Percentiles rank a stretch among this genome's conserved stretches.
These are phyloP conservation scores for Ptiloglossa arizonensis DNA, from an alignment of 1,140 invertebrate species.

Conservation along the genomic window DNA sequence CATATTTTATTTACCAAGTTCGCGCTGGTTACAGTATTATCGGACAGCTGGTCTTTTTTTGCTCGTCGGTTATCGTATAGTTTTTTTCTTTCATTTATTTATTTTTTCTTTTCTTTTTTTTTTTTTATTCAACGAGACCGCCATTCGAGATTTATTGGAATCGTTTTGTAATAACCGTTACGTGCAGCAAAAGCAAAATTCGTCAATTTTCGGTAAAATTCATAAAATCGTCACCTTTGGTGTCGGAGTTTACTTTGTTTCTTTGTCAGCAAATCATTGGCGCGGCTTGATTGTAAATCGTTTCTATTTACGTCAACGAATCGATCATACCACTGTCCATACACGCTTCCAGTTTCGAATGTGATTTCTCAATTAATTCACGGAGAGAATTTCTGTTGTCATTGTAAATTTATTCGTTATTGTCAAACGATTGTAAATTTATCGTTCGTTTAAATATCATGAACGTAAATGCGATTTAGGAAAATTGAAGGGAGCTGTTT, in stretches of 20 bases:
- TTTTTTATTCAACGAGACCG: no score
- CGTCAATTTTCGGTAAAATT: no score
- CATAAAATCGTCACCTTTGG: no score
- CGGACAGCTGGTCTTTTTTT: no score
- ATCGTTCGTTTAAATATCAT: background rate
- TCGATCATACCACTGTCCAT: background rate
- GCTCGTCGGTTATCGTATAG: no score
- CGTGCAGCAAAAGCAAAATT: no score
- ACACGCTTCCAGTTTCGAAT: background rate
- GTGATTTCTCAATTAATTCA: constrained; percentile 9
- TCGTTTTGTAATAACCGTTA: no score
- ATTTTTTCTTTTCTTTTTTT: no score
- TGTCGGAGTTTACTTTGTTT: background rate
- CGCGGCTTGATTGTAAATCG: background rate
- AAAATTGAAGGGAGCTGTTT: background rate
- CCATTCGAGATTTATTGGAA: no score
- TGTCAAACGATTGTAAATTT: background rate
- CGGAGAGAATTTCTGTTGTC: background rate
- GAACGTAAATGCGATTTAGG: background rate
- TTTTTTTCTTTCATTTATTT: no score
- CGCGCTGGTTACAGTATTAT: background rate
- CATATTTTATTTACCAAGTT: background rate
- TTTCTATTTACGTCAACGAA: background rate
- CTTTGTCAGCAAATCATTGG: background rate
- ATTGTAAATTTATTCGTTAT: background rate